These are phyloP conservation scores for Heliconius himera DNA, from an alignment of 1,140 invertebrate genomes.

Conservation along the genomic window DNA sequence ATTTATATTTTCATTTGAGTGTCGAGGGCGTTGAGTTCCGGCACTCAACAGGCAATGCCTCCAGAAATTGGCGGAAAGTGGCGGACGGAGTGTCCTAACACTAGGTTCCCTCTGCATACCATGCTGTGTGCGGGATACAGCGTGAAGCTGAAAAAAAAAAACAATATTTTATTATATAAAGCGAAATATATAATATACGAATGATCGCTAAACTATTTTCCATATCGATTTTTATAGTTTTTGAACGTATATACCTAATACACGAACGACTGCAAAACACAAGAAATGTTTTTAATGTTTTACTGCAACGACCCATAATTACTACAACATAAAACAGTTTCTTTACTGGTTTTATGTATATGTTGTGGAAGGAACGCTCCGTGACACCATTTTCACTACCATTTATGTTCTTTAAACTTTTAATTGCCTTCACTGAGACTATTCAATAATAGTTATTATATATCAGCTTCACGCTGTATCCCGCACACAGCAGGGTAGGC, in stretches of 20 bases:
- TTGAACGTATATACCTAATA: neutral
- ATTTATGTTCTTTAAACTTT: constrained; percentile 8
- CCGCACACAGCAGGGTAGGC: too few species aligned
- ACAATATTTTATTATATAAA: neutral
- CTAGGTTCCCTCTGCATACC: too few species aligned
- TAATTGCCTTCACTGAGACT: neutral
- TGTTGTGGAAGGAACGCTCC: neutral
- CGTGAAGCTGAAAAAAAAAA: too few species aligned
- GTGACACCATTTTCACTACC: constrained; percentile 11
- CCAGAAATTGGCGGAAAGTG: too few species aligned
- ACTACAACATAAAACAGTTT: neutral
- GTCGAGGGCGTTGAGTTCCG: too few species aligned
- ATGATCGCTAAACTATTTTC: neutral
- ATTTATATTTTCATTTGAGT: too few species aligned
- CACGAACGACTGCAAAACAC: neutral
- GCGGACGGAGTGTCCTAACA: too few species aligned
- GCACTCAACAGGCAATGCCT: too few species aligned
- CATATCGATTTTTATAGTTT: neutral
- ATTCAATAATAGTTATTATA: neutral
- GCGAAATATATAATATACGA: neutral
- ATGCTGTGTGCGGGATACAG: too few species aligned
- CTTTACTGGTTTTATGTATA: neutral
- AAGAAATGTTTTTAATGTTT: neutral
- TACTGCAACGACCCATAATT: constrained; percentile 1
- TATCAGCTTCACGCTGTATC: too few species aligned